Base-by-base conservation (phyloP, 2,113 vertebrate genomes). In the Willisornis vidua region DNA sequence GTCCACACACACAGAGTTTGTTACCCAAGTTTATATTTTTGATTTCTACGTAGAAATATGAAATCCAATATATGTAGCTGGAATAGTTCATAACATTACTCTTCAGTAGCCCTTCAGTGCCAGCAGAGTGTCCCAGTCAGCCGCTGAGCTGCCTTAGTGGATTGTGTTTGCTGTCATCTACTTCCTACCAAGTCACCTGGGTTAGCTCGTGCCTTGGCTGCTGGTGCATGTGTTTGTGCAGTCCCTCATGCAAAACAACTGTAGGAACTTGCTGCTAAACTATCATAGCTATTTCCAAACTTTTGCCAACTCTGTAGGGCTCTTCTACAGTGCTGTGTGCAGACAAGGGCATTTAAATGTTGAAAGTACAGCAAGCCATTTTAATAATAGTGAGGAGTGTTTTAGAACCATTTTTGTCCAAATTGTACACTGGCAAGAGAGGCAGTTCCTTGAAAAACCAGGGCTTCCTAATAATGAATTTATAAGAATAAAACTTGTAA, bases 401-500 rank as follows among this genome's bases (percentile, higher is more conserved):
- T 96, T 77, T 33, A 77, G 59, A 89, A 48, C 39, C 22, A 12
- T 31, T 89, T 93, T 71, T 86, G 29, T 46, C 59, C n/a, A 81
- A 92, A 71, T 81, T 51, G 49, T 77, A 63, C 0, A 1, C 55
- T 80, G 37, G 14, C 62, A 88, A 88, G 58, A 89, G 61, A 68
- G 66, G 61, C 74, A 65, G 17, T 87, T 94, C n/a, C 61, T 95
- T 91, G 74, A 66, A 75, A 75, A 92, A 87, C 5, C n/a, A 49
- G 25, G 77, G 28, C 41, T 72, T 96, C 6, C 3, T 87, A 54
- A 82, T 94, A 91, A 93, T 87, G 87, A 78, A 75, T 91, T 92
- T 86, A 35, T 91, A 89, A 92, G 87, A 94, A 91, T 76, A 93
- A 79, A 91, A 91, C 77, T 94, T 91, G 58, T 68, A 23, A 77